Base-by-base conservation (phyloP, 2,888 invertebrate species). In the Dorcus hopei region DNA sequence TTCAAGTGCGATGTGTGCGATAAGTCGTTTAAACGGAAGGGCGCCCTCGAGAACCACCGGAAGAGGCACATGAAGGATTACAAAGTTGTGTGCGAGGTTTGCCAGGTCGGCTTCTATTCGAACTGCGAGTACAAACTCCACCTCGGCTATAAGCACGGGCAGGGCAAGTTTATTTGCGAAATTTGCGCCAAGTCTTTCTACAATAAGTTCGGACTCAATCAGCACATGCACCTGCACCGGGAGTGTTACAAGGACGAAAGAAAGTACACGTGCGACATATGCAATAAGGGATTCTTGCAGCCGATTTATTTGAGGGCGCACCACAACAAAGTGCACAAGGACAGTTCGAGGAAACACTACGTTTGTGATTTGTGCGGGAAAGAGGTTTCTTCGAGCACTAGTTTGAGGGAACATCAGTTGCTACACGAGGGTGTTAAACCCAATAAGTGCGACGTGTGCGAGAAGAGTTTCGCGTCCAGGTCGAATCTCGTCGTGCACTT, bases 341-440 rank as follows among this genome's bases (percentile, higher is more conserved):
- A 41, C 3, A 33, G 11, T 7, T 41, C 41, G n/a, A 41, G 41
- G 14, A 41, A 14, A 2, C 4, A 5, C 5, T 51, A 38, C 38
- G 58, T 73, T 9, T 41, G 41, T 7, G 41, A 41, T 9, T 41
- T 41, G 14, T 41, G 41, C 41, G 41, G 41, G 7, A 41, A 41
- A 2, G 14, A 41, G 5, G 14, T 41, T 6, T n/a, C 9, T 9
- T 41, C 41, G 3, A 75, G 74, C 54, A 66, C 75, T 9, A 75
- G 41, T 38, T 41, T 54, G 47, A 51, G 14, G n/a, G 19, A 54
- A 7, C 82, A 82, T 63, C 68, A 77, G 54, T 68, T 81, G 7
- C 77, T 78, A 5, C 82, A 82, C 59, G 80, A 80, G 0, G 81
- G 81, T 0, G 81, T 80, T 57, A 81, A 80, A 49, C 81, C 81